Base-by-base conservation (phyloP, 1,140 invertebrate species). In the Drosophila tsacasi region DNA sequence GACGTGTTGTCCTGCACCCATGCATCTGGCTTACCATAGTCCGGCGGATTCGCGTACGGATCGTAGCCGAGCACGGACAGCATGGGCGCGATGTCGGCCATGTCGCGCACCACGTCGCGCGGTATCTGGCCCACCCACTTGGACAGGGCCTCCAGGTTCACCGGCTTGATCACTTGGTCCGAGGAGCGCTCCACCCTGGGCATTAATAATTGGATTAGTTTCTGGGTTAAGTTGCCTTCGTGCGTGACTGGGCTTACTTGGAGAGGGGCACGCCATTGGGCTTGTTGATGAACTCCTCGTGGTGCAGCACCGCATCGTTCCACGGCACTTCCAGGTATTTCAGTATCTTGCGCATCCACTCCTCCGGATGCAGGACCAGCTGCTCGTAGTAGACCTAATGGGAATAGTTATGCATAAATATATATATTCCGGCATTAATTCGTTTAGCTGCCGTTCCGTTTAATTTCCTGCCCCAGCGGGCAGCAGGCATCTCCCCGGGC, bases 111-210 rank as follows among this genome's bases (percentile, higher is more conserved):
- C 27, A 99, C 98, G 93, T 99, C 98, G 25, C 95, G 95, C 25
- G 98, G 98, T 91, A 99, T 96, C 78, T 97, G 94, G 40, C 97
- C 98, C 40, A 99, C 98, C 99, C 99, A 99, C 94, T 99, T 99
- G 74, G 96, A 96, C 52, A 99, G 94, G 10, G 99, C 99, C 93
- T 99, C 98, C 67, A 98, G 94, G 94, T 99, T 99, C 15, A 99
- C 97, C 8, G 99, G 98, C 93, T 99, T 99, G 92, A 99, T 98
- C 58, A 99, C 98, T 95, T 99, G 99, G 94, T 99, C 99, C 71
- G 98, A 99, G 17, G 98, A 99, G 63, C 98, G 95, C 94, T 99
- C 99, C 81, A 98, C 97, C 94, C 98, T 99, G 21, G 13, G 1
- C 23, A 8, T 15, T 15, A 49, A 17, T 9, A 25, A n/a, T 12